Evolutionary conservation across 2,113 vertebrate species (phyloP).

Genomic region (Malaclemys terrapin): DNA sequence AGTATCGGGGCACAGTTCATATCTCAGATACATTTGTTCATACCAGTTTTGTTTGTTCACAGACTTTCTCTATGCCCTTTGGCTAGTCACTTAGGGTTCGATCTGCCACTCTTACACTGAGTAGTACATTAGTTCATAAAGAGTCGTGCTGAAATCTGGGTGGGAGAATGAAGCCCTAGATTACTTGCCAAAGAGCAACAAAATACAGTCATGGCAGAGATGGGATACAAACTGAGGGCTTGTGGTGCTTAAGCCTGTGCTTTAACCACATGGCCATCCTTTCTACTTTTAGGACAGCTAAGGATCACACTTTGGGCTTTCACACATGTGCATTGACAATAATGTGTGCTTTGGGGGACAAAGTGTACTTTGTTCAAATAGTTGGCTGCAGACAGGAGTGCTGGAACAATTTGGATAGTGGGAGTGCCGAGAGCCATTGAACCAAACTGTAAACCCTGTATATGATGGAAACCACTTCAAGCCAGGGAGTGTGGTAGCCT

Average conservation of each 20-base stretch:
- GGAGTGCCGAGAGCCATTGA: too few species aligned
- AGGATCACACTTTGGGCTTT: background rate
- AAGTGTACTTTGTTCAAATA: constrained; percentile 22
- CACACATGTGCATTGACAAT: background rate
- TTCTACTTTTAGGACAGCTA: background rate
- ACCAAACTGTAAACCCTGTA: too few species aligned
- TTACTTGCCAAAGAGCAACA: background rate
- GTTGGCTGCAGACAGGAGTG: background rate
- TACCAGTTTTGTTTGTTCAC: background rate
- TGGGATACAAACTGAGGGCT: constrained; percentile 23
- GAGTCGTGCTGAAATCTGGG: constrained; percentile 7
- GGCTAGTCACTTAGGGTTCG: constrained; percentile 1
- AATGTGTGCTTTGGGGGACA: background rate
- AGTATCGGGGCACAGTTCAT: background rate
- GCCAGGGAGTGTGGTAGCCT: too few species aligned
- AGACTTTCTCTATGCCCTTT: background rate
- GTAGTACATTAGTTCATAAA: constrained; percentile 21
- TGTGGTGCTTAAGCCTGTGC: background rate
- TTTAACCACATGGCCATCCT: background rate
- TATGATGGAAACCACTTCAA: too few species aligned
- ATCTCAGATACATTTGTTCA: constrained; percentile 38
- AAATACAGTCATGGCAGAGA: background rate
- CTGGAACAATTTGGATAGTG: too few species aligned
- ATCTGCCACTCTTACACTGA: constrained; percentile 21
- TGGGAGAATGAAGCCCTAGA: background rate